Evolutionary conservation across 2,797 vertebrate genomes (phyloP), one percentile per base, ranked within the genome.

Genomic region (Petrocephalus schoutedeni): DNA sequence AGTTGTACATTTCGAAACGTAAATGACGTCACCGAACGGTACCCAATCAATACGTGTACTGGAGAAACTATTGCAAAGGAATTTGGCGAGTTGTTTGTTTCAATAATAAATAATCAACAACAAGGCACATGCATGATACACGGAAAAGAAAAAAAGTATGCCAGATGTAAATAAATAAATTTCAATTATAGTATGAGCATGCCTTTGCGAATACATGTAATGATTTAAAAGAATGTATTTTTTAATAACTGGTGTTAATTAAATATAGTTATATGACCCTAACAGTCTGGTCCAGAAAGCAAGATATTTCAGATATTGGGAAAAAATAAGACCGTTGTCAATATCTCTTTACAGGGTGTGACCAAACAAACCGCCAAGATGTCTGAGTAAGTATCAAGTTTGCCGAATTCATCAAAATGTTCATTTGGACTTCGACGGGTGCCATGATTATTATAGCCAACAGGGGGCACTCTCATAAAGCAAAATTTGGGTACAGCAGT

Each of bases 311-410:
- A 14, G 71, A 74, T 74, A 74, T 74, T 16, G 74, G 6, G 7
- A 49, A 80, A 77, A 80, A 80, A 9, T 49, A 80, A 80, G 41
- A 80, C 49, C 10, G 45, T 54, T 53, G 67, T n/a, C 1, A 56
- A 57, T 77, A 59, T 89, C 14, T 74, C 61, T 84, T 45, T 49
- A 87, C 86, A 89, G 86, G 61, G 74, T 45, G 28, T 87, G 59
- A 57, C 64, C 80, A 71, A 57, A 36, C 1, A 87, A 87, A 67
- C 53, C 32, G 77, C 77, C 86, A 87, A 87, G 28, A 89, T 89
- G 88, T 89, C 88, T 84, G 88, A 89, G 88, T 87, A 89, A 87
- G 88, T 87, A 87, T 36, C 45, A 4, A 88, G 6, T 32, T 36
- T 74, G 19, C 83, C 80, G 0, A 57, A 36, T 58, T 59, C 32